These are phyloP conservation scores for Ormyrus thymus DNA, from an alignment of 2,888 invertebrate species.

Conservation along the genomic window DNA sequence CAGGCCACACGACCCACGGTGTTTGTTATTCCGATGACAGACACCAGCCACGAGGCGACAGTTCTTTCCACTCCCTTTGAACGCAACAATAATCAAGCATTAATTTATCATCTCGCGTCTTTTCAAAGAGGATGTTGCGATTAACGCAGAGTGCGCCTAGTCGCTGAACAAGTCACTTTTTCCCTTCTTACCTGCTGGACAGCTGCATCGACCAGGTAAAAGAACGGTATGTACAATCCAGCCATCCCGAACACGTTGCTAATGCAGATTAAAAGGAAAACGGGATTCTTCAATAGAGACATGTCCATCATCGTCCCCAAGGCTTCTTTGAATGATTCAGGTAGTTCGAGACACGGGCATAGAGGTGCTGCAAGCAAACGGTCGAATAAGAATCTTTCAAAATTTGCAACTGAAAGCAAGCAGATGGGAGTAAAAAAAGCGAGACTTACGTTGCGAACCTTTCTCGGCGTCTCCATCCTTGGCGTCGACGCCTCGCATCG, in stretches of 20 bases:
- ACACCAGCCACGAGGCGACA: conserved; percentile 85
- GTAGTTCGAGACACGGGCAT: conserved; percentile 87
- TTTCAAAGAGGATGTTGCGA: background rate
- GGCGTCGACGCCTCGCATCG: conserved; percentile 77
- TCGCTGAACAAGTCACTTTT: no score
- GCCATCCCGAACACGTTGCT: conserved; percentile 98
- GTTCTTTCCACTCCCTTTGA: conserved; percentile 82
- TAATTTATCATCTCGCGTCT: background rate
- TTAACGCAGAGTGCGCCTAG: background rate
- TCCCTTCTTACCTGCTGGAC: conserved; percentile 79
- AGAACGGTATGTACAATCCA: conserved; percentile 97
- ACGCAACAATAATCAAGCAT: conserved; percentile 63
- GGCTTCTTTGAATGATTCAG: conserved; percentile 88
- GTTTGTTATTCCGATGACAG: conserved; percentile 94
- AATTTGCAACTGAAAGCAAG: background rate
- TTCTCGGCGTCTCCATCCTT: conserved; percentile 82
- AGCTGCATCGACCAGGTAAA: conserved; percentile 92
- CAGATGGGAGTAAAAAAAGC: background rate
- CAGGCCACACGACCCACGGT: conserved; percentile 93
- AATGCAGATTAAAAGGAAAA: conserved; percentile 93
- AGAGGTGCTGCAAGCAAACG: conserved; percentile 80
- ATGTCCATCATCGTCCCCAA: conserved; percentile 94
- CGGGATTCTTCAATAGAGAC: conserved; percentile 89
- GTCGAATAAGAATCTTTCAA: background rate
- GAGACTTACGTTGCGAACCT: conserved; percentile 80